A percentile compares a stretch with the other conserved stretches of the same genome.
phyloP scores from a whole-genome alignment of 2,797 vertebrate genomes.

The Enteromius mattozi region DNA sequence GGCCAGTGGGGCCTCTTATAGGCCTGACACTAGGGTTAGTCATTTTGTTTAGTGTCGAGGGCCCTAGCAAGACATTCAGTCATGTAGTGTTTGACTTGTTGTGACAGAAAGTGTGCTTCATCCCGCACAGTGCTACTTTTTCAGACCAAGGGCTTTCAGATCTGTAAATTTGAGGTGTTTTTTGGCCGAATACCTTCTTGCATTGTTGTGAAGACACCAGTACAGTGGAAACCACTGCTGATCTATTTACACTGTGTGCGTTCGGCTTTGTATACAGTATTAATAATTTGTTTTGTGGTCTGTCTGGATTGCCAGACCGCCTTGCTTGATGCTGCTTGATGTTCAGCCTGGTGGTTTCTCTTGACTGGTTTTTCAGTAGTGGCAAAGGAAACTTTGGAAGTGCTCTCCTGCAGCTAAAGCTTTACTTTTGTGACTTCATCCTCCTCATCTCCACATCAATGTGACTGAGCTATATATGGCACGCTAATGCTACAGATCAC shows the following conservation, averaged over 20 bases:
- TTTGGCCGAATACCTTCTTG: background rate
- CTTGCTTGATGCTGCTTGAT: slow-evolving; percentile 52
- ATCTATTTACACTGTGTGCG: slow-evolving; percentile 45
- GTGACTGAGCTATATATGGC: slow-evolving; percentile 53
- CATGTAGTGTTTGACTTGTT: slow-evolving; percentile 33
- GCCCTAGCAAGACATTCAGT: slow-evolving; percentile 3
- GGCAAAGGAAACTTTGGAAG: slow-evolving; percentile 68
- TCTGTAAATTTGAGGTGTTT: background rate
- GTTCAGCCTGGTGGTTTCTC: slow-evolving; percentile 13
- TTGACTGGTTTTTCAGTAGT: slow-evolving; percentile 62
- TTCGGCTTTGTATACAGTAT: slow-evolving; percentile 42
- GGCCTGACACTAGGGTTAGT: slow-evolving; percentile 39
- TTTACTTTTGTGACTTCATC: slow-evolving; percentile 55
- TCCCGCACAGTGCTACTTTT: background rate
- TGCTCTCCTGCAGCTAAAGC: slow-evolving; percentile 57
- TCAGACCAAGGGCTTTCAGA: background rate
- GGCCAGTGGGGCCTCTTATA: slow-evolving; percentile 35
- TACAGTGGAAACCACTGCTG: background rate
- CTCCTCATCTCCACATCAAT: slow-evolving; percentile 41
- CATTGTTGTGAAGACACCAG: background rate
- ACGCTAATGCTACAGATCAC: background rate
- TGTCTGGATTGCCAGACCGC: slow-evolving; percentile 52
- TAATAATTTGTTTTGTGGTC: slow-evolving; percentile 62
- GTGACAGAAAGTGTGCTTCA: background rate
- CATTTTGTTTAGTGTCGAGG: slow-evolving; percentile 38